Percentiles rank a stretch among this genome's conserved stretches.
phyloP scores from a whole-genome alignment of 2,113 vertebrate species.

The Bubalus kerabau region DNA sequence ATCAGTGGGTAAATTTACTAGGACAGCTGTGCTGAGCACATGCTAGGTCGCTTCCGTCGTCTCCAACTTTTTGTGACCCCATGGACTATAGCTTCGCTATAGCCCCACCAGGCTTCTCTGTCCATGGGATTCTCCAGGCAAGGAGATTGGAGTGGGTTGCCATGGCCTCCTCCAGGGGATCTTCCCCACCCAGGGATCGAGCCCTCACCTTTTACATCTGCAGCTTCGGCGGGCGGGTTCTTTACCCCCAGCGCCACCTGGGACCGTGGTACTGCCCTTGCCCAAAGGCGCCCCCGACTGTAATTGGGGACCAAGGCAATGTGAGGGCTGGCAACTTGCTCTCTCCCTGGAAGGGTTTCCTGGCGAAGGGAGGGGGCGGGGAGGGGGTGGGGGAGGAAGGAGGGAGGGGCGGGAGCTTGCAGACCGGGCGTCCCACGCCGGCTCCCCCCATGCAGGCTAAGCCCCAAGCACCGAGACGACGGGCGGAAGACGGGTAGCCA shows the following conservation, averaged over 20 bases:
- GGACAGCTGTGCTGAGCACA: not conserved
- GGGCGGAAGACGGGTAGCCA: slow-evolving; percentile 84
- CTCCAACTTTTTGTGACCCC: not conserved
- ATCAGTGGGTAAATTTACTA: not conserved
- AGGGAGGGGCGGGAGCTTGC: not conserved
- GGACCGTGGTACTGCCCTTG: not conserved
- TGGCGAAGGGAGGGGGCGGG: not conserved
- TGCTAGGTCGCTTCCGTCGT: not conserved
- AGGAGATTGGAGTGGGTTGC: not conserved
- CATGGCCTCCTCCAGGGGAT: not conserved
- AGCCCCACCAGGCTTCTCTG: not conserved
- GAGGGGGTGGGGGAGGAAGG: not conserved
- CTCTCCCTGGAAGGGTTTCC: not conserved
- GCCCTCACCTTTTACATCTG: not conserved
- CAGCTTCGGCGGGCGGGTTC: not conserved
- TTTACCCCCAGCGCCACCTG: not conserved
- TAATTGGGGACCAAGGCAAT: not conserved
- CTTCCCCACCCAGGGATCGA: not conserved
- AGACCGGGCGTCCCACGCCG: slow-evolving; percentile 1
- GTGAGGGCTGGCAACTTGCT: not conserved
- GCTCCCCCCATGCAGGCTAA: slow-evolving; percentile 70
- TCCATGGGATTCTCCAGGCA: not conserved
- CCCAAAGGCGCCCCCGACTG: not conserved
- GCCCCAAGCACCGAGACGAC: slow-evolving; percentile 87
- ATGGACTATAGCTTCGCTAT: not conserved